These are phyloP conservation scores for Solenopsis invicta DNA, from an alignment of 1,140 invertebrate genomes.

Conservation along the genomic window DNA sequence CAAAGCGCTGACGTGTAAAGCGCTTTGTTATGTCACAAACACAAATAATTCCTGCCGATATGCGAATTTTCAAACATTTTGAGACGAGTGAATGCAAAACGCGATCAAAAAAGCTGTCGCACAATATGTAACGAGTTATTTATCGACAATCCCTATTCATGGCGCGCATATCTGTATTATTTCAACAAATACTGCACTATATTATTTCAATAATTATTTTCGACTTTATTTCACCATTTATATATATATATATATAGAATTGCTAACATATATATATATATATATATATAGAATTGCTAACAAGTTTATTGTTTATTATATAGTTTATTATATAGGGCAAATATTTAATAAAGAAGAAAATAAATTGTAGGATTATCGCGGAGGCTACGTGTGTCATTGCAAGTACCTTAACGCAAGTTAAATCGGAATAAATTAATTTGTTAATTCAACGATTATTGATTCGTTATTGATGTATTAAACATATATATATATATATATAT, in stretches of 20 bases:
- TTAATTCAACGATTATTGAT: conserved; percentile 1
- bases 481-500: too few relatives aligned
- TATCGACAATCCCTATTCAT: conserved; percentile 20
- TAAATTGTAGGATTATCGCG: not conserved
- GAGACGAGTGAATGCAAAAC: not conserved
- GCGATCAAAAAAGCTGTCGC: conserved; percentile 29
- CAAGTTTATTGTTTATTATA: conserved; percentile 43
- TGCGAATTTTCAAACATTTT: conserved; percentile 50
- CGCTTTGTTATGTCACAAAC: conserved; percentile 17
- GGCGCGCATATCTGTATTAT: not conserved
- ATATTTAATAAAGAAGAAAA: conserved; percentile 30
- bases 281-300: not conserved
- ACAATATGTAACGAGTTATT: conserved; percentile 33
- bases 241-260: not conserved
- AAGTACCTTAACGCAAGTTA: conserved; percentile 15
- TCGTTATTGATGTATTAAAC: not conserved
- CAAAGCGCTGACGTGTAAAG: not conserved
- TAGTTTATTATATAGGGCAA: too few relatives aligned
- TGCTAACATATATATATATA: not conserved
- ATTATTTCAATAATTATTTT: conserved; percentile 40
- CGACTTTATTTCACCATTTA: not conserved
- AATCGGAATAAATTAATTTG: not conserved
- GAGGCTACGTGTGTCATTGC: not conserved
- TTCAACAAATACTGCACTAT: conserved; percentile 12
- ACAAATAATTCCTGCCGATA: conserved; percentile 29